Base-by-base conservation (phyloP, 2,888 invertebrate genomes). In the Aporophyla lueneburgensis region DNA sequence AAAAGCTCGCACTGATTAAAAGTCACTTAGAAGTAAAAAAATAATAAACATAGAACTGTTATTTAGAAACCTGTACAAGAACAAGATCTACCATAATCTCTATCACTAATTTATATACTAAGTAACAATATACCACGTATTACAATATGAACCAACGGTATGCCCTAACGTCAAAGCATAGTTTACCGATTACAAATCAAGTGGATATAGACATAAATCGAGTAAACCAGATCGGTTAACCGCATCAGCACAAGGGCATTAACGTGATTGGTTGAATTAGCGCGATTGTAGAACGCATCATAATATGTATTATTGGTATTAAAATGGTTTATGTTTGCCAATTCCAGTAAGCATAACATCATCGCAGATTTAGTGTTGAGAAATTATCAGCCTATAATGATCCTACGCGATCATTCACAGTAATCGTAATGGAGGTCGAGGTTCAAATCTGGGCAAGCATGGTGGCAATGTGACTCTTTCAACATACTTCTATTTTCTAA, bases 131-230 rank as follows among this genome's bases (percentile, higher is more conserved):
- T 27, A 21, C 24, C 7, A 58, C 12, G n/a, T 5, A 59, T 46
- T 21, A 59, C 53, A 80, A 49, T 33, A 24, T 79, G n/a, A 24
- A 33, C 59, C 3, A 12, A 12, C 16, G 63, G 40, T 51, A 69
- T 80, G 67, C 24, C 53, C 27, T 4, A 5, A 40, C 65, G 14
- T 81, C 71, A 72, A 85, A 76, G 77, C 82, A 72, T 72, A 69
- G 71, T 81, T 85, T 7, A 21, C 58, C 46, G 56, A 85, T 85
- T 63, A 76, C 65, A 61, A 59, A 62, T 82, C 56, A 62, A 72
- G 53, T 62, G 61, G 21, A 14, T 46, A 71, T 70, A 33, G 33
- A 73, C 54, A 58, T 72, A 77, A 63, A 68, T 83, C 19, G 59
- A 66, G 51, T 81, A 56, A 82, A 67, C 77, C 78, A 46, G 53